Base-by-base conservation (phyloP, 2,113 vertebrate genomes). In the Erinaceus europaeus region DNA sequence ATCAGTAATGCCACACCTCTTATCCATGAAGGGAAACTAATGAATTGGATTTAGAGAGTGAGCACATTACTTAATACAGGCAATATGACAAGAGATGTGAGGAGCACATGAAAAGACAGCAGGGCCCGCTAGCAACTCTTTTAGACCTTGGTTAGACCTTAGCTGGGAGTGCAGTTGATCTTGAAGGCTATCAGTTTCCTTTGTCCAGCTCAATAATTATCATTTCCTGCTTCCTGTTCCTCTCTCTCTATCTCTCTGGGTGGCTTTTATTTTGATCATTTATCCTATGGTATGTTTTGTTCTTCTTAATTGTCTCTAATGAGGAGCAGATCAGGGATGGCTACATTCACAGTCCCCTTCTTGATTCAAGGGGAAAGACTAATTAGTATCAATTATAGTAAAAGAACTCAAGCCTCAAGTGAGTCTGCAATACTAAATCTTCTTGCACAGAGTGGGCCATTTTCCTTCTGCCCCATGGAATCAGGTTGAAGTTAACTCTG, bases 271-370 rank as follows among this genome's bases (percentile, higher is more conserved):
- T 95, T n/a, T n/a, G n/a, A 94, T 94, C 94, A 96, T 97, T 96
- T 96, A 97, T 97, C 42, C 91, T 92, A 80, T 95, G 96, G 95
- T 94, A 93, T 96, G 94, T 96, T 97, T 97, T 97, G 96, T 96
- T 96, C 95, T 94, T 96, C 96, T 96, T 97, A 97, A 97, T 97
- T 97, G 96, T 95, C 89, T 96, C 89, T 97, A 98, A 97, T 92
- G 95, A 97, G 94, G 95, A 96, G 93, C 97, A 97, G 97, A 97
- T 95, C 96, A 95, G 92, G 10, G 15, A 96, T 88, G 93, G 92
- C 95, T 95, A 96, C 75, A 77, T 94, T 96, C 79, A 42, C 91
- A 96, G 95, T 90, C 52, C 78, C 50, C 83, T 89, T 95, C 92
- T 95, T 90, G 91, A 93, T 90, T 94, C 93, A 95, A 93, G 68